Evolutionary conservation across 2,797 vertebrate species (phyloP), one percentile per base, ranked within the genome.

Genomic region (Lagocephalus sceleratus): DNA sequence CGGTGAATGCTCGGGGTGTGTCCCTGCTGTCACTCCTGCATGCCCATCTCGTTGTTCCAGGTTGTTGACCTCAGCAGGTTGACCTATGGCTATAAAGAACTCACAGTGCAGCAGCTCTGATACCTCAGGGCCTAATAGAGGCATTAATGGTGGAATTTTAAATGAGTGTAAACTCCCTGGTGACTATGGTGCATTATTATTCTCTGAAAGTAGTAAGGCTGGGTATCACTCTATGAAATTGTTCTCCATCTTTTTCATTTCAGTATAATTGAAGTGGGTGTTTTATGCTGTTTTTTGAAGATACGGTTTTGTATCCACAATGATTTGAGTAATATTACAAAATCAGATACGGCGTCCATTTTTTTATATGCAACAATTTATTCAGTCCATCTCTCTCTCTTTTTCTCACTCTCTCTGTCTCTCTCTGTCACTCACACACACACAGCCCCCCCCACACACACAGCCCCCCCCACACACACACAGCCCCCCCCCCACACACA

Each of bases 51-150:
- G 4, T 60, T 47, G 58, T 55, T 65, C 54, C 9, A 6, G 50
- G 63, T 51, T 11, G 58, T 66, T 70, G 73, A 77, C 77, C 73
- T 53, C 50, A 26, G n/a, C 40, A 17, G 46, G 25, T 22, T 63
- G 74, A 76, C 65, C 61, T 68, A 47, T 60, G 17, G 12, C 57
- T 54, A 57, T 73, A 57, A 71, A 76, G 55, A n/a, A 54, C 68
- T 62, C 5, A 16, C 70, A 64, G 40, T 71, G 65, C 83, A 66
- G 43, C 52, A 46, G 29, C 49, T 40, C 20, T 0, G 5, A 44
- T 65, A 47, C 51, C 61, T 44, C 5, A 0, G 20, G 63, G 63
- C 64, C 45, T 62, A 56, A 67, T 66, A 60, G 63, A 75, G 51
- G 22, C 47, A 40, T 69, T 61, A 57, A 47, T 40, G 51, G 61